A percentile compares a stretch with the other conserved stretches of the same genome.
Evolutionary conservation across 64 coral and sea anemone genomes (phyloP).

Genomic region (Stichodactyla mertensii): DNA sequence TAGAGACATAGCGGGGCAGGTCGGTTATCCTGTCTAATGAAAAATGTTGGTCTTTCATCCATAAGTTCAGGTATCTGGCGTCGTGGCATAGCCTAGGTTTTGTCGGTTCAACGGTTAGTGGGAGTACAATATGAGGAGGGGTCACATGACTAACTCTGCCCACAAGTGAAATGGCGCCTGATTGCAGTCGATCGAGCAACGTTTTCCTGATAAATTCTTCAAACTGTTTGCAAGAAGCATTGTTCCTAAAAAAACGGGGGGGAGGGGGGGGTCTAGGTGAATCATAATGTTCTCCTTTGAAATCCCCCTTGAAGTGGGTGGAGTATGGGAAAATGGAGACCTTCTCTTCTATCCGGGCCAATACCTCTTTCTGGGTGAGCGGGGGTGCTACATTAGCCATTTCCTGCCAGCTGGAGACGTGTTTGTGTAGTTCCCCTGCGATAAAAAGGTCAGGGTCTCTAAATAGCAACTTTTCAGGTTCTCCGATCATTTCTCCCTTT

Average conservation of each 20-base stretch:
- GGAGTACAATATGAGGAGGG: background rate
- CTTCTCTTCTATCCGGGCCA: background rate
- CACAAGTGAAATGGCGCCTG: slow-evolving; percentile 32
- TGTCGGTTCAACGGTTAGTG: background rate
- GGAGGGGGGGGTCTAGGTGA: background rate
- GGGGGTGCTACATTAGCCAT: background rate
- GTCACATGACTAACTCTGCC: background rate
- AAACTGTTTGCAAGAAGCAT: slow-evolving; percentile 35
- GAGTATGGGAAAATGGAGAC: slow-evolving; percentile 7
- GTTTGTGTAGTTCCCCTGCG: background rate
- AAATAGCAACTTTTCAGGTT: background rate
- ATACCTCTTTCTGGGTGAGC: background rate
- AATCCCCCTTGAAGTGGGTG: slow-evolving; percentile 8
- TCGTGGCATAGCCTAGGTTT: background rate
- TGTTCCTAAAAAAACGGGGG: slow-evolving; percentile 7
- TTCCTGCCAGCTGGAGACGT: background rate
- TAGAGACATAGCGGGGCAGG: background rate
- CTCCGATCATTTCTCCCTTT: background rate
- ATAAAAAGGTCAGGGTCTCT: background rate
- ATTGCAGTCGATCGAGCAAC: background rate
- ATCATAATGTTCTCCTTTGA: slow-evolving; percentile 9
- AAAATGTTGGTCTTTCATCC: slow-evolving; percentile 29
- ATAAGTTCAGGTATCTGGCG: slow-evolving; percentile 25
- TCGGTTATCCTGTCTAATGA: slow-evolving; percentile 4
- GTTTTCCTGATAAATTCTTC: slow-evolving; percentile 5